Evolutionary conservation across 2,797 vertebrate genomes (phyloP), one percentile per base, ranked within the genome.

Genomic region (Sebastes glaucus): DNA sequence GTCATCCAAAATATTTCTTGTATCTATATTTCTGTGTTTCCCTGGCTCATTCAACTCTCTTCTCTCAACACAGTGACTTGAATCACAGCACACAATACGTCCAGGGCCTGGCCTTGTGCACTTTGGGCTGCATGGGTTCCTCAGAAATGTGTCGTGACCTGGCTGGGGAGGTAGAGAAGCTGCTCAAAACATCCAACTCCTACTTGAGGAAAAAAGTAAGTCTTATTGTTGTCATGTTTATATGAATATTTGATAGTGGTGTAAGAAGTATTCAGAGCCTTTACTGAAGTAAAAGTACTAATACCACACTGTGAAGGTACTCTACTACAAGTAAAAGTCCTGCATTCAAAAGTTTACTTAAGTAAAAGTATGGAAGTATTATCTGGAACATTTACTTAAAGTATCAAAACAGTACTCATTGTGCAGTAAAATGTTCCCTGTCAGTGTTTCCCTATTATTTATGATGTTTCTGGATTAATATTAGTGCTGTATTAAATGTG

Each of bases 121-220:
- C 99, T 30, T 95, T 99, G 42, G 99, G 99, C 89, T 99, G 98
- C 92, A 99, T 99, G 99, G 99, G 99, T 73, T 99, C 99, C 11
- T 98, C 99, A 70, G 99, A 99, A 95, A 99, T 99, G 98, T 99
- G 99, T 91, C 98, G 99, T 91, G 99, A 99, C 89, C 95, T 99
- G 83, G 99, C 98, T 73, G 99, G 99, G 82, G 99, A 99, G 80
- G 99, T 99, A 80, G 99, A 99, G 94, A 99, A 99, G 93, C 97
- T 99, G 83, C 97, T 99, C 81, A 99, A 99, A 97, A 99, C 98
- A n/a, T 99, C 99, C 66, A 99, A 99, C 94, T 99, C 99, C 76
- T 99, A 99, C 87, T 95, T 99, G 92, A 97, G 99, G 90, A 99
- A 99, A 97, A 99, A 99, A 96, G 99, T 99, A 97, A 89, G 85